A percentile compares a stretch with the other conserved stretches of the same genome.
These are phyloP conservation scores for Gryllus bimaculatus DNA, from an alignment of 1,140 invertebrate genomes.

Conservation along the genomic window DNA sequence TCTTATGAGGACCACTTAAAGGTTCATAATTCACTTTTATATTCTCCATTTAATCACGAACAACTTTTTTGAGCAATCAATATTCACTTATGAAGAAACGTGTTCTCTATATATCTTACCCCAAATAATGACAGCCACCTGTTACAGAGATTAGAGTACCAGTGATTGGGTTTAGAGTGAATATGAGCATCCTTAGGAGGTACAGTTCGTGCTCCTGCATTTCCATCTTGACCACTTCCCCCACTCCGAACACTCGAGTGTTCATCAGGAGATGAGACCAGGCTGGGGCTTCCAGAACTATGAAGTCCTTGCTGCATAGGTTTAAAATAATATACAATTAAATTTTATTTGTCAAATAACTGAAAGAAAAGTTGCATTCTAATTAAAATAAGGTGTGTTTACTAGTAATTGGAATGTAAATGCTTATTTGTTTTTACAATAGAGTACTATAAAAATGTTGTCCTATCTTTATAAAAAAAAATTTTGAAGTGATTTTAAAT, in stretches of 20 bases:
- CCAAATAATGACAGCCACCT: constrained; percentile 85
- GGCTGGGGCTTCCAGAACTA: constrained; percentile 26
- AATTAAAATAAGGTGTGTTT: too few species aligned
- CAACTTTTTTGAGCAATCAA: neutral
- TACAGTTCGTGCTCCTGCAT: neutral
- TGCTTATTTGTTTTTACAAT: too few species aligned
- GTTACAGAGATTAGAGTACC: constrained; percentile 89
- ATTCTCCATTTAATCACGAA: neutral
- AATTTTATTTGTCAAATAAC: too few species aligned
- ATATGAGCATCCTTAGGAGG: constrained; percentile 45
- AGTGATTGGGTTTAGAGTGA: constrained; percentile 79
- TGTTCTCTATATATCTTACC: constrained; percentile 44
- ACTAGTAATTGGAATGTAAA: too few species aligned
- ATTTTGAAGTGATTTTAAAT: too few species aligned
- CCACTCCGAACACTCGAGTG: constrained; percentile 26
- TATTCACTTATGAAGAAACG: neutral
- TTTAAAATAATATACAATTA: too few species aligned
- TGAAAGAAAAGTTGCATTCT: too few species aligned
- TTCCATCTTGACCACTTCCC: neutral
- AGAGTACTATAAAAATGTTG: too few species aligned
- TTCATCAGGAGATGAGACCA: constrained; percentile 30
- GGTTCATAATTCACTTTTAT: neutral
- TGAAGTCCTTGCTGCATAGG: neutral
- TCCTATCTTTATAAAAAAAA: too few species aligned
- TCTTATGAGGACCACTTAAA: too few species aligned